Base-by-base conservation (phyloP, 1,140 invertebrate genomes). In the Pogonognathellus flavescens region DNA sequence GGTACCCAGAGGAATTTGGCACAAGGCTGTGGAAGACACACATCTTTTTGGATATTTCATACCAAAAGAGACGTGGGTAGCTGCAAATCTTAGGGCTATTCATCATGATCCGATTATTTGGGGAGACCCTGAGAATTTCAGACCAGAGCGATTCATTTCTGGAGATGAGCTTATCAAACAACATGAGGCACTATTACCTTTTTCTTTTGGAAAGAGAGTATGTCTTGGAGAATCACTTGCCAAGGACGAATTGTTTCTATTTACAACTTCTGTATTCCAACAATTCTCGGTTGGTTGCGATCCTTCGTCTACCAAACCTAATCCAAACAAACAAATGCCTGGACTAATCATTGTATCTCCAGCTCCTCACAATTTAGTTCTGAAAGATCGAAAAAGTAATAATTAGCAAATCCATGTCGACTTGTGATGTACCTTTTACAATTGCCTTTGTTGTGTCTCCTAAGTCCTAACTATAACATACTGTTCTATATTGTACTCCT, bases 1-100 rank as follows among this genome's bases (percentile, higher is more conserved):
- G 6, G 91, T 94, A 88, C 94, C 94, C 0, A 93, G 96, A 89
- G 94, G 94, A n/a, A 92, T 96, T 50, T 95, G 95, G 0, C 95
- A 96, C 90, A 92, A 95, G 76, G 94, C 95, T 5, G 87, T 95
- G 0, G 93, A 91, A 88, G 93, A 96, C 85, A 95, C 94, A 0
- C 92, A 91, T 0, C 90, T 96, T 6, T 91, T 92, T 84, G 95
- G 95, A 76, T 94, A 95, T 88, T n/a, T 14, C 1, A 86, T 92
- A 22, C 91, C 91, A 11, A 89, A 89, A 82, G 90, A 89, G 41
- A 87, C 90, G 8, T 88, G 90, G 1, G 86, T 92, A 14, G 84
- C 91, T 0, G 89, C 90, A 6, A 92, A 92, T 84, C 81, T 91
- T 22, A 91, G 89, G 57, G 89, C 89, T 1, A 90, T 92, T 88